Conservation (phyloP, 1,140 invertebrate species). For the Venturia canescens region DNA sequence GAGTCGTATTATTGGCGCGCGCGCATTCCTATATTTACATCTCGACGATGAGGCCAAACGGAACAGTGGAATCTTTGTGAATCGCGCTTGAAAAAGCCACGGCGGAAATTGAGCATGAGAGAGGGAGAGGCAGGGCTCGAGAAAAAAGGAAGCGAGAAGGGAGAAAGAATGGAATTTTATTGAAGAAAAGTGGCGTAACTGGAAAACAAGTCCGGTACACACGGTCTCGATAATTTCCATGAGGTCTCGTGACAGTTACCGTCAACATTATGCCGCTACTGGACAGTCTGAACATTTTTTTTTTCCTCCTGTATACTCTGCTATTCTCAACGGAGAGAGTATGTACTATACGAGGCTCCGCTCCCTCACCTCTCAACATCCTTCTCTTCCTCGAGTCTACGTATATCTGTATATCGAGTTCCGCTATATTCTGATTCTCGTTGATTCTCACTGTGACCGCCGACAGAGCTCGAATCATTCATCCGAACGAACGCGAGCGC, state of each 20-base stretch:
- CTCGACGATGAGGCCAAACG: neutral
- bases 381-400: too few species aligned
- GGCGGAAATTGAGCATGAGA: neutral
- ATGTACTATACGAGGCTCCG: neutral
- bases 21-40: too few species aligned
- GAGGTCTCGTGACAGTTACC: neutral
- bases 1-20: too few species aligned
- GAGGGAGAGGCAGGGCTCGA: too few species aligned
- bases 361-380: neutral
- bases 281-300: neutral
- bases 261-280: slow-evolving; percentile 17
- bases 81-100: neutral
- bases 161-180: slow-evolving; percentile 47
- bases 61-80: neutral
- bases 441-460: neutral
- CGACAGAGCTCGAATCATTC: neutral
- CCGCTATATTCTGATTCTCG: neutral
- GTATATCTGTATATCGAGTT: neutral
- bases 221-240: slow-evolving; percentile 18
- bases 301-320: neutral
- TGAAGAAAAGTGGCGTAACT: slow-evolving; percentile 48
- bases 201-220: neutral
- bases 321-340: neutral
- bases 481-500: slow-evolving; percentile 2
- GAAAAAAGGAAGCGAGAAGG: neutral